phyloP scores from a whole-genome alignment of 2,113 vertebrate genomes.

The Turdus rufiventris region DNA sequence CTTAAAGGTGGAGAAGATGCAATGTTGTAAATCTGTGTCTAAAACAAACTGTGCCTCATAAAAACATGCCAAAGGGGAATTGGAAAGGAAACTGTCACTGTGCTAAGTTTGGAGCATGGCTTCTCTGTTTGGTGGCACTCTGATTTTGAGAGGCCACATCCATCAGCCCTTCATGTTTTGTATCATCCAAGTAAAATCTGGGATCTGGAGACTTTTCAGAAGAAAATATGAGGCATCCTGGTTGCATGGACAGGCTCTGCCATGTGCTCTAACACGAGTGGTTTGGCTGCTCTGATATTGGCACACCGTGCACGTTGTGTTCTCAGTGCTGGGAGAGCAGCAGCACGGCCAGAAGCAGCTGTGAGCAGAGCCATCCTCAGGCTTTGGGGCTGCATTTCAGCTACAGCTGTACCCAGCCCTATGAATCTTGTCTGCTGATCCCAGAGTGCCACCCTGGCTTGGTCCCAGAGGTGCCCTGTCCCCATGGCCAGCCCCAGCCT shows the following conservation, averaged over 20 bases:
- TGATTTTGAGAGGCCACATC: background rate
- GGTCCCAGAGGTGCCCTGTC: background rate
- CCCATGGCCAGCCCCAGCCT: background rate
- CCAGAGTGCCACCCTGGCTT: background rate
- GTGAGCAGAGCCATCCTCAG: fast-evolving
- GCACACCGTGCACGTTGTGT: no score
- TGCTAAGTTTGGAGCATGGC: background rate
- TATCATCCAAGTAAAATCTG: background rate
- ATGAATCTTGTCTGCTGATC: background rate
- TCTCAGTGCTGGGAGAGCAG: background rate
- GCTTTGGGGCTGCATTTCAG: background rate
- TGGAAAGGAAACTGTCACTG: background rate
- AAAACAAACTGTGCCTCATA: background rate
- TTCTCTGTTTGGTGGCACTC: background rate
- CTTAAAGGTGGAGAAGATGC: background rate
- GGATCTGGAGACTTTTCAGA: background rate
- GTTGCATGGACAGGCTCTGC: background rate
- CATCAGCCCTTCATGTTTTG: background rate
- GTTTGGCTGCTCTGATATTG: background rate
- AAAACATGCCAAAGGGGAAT: background rate
- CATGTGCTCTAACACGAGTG: fast-evolving
- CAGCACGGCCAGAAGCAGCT: background rate
- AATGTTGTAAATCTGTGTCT: background rate
- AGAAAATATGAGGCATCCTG: background rate
- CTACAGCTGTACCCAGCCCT: background rate